phyloP scores from a whole-genome alignment of 2,113 vertebrate species.

The Syrrhaptes paradoxus region DNA sequence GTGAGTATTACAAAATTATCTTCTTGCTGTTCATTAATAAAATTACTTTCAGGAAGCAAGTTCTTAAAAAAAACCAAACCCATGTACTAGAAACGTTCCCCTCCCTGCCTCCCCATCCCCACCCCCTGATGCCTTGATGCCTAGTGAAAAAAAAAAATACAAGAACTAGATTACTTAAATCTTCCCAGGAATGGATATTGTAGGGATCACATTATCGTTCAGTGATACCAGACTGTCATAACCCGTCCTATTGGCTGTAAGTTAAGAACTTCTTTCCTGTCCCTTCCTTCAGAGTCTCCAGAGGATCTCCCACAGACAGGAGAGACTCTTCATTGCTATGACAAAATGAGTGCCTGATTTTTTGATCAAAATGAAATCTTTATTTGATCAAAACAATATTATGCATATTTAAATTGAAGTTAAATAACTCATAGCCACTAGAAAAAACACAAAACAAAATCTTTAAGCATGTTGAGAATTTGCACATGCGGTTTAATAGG shows the following conservation, averaged over 20 bases:
- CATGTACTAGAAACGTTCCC: not conserved
- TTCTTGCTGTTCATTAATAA: not conserved
- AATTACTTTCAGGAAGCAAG: not conserved
- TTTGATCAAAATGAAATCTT: not conserved
- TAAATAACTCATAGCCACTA: not conserved
- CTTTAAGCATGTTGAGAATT: not conserved
- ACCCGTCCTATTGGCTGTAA: not conserved
- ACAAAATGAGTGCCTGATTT: not conserved
- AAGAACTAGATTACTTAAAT: not conserved
- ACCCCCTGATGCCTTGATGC: not conserved
- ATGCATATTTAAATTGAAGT: not conserved
- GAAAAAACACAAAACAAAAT: not conserved
- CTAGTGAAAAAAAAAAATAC: not conserved
- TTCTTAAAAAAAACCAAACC: not conserved
- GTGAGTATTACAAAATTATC: not conserved
- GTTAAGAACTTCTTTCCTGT: not conserved
- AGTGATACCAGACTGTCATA: not conserved
- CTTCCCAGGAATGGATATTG: not conserved
- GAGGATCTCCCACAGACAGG: not conserved
- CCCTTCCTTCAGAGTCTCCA: not conserved
- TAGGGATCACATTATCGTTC: not conserved
- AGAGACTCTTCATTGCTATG: not conserved
- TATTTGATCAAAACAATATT: not conserved
- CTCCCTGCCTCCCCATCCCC: rapidly evolving
- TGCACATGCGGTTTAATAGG: not conserved